Base-by-base conservation (phyloP, 2,888 invertebrate species). In the Tenthredo mesomela region DNA sequence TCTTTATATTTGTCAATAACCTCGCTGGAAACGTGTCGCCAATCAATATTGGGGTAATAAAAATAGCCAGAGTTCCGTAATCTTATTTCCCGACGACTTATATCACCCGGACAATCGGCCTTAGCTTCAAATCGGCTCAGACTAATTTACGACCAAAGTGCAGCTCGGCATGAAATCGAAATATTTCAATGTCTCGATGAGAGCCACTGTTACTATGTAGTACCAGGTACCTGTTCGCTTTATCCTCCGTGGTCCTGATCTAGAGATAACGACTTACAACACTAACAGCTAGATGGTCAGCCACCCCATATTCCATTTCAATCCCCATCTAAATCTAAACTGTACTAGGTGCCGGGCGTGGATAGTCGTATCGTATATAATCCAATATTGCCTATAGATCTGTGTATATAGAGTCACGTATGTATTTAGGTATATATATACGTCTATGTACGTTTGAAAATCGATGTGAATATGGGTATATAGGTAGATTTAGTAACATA, bases 291-390 rank as follows among this genome's bases (percentile, higher is more conserved):
- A 47, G 84, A 85, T 70, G 84, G 84, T 3, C 83, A 84, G 84
- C 85, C 86, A 84, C 86, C 87, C 87, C 87, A 88, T 88, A 88
- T 89, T 87, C 87, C 87, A 87, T 86, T 86, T 86, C 85, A 86
- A 88, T 87, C 87, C 88, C 87, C 87, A 87, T 88, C 89, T 89
- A 89, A 89, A 89, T 89, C 88, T 88, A 82, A 70, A 85, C 86
- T 67, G 84, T 85, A 82, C 70, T 70, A 85, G 70, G 61, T 80
- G 80, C 61, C 80, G 80, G 58, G 61, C 58, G 58, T 58, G 61
- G 80, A 80, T 80, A 80, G 80, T 50, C 58, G 33, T 80, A 80
- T 80, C 80, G 40, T 80, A 77, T 77, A 54, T 54, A 77, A 4
- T 21, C 71, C 21, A 43, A 73, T 73, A 73, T 73, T 73, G 71